Conservation (phyloP, 2,113 vertebrate genomes). For the Cavia porcellus region DNA sequence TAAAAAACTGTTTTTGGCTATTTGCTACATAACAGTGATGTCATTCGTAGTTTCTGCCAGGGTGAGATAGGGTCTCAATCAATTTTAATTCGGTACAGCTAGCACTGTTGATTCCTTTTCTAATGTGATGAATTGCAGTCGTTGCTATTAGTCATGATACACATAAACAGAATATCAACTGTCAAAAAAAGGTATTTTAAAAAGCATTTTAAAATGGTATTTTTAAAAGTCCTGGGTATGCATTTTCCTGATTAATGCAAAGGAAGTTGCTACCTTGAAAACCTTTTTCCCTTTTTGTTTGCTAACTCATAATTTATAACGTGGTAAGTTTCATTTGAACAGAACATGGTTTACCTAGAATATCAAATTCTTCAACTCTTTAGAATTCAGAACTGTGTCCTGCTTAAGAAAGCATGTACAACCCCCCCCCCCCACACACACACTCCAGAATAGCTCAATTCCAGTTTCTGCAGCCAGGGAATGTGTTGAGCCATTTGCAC, state of each 20-base stretch:
- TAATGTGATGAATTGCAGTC: constrained; percentile 64
- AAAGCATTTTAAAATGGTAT: background rate
- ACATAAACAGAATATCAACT: constrained; percentile 67
- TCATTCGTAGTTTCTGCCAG: constrained; percentile 63
- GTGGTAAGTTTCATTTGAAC: constrained; percentile 11
- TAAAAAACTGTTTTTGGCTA: constrained; percentile 37
- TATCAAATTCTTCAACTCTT: constrained; percentile 1
- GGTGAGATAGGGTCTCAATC: constrained; percentile 27
- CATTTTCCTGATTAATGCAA: constrained; percentile 30
- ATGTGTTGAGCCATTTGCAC: background rate
- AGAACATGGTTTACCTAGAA: constrained; percentile 9
- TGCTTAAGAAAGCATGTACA: background rate
- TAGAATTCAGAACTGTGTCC: background rate
- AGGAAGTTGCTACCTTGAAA: constrained; percentile 2
- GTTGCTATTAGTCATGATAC: constrained; percentile 57
- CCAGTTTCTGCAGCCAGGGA: background rate
- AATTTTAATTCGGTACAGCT: constrained; percentile 71
- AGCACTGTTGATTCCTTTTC: constrained; percentile 65
- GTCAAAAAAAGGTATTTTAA: background rate
- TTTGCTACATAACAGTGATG: constrained; percentile 34
- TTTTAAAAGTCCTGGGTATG: background rate
- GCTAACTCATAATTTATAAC: background rate
- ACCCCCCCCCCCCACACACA: background rate
- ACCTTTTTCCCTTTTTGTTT: background rate
- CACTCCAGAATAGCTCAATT: background rate